Evolutionary conservation across 2,888 invertebrate genomes (phyloP).

Genomic region (Endomychus coccineus): DNA sequence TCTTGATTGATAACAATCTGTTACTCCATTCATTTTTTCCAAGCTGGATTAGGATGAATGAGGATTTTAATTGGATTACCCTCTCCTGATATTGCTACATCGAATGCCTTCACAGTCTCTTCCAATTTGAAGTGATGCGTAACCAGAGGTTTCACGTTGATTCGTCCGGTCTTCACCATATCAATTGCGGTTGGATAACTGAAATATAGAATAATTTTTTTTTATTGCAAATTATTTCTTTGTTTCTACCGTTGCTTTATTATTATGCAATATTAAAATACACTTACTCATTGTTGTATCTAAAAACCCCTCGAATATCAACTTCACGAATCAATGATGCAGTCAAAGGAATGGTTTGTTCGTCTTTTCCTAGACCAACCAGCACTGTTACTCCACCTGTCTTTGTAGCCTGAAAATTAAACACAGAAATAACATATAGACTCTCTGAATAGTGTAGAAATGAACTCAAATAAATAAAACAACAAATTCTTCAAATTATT

Average conservation of each 20-base stretch:
- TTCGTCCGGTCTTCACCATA: slow-evolving; percentile 66
- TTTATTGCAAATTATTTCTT: slow-evolving; percentile 1
- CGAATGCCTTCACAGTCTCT: slow-evolving; percentile 75
- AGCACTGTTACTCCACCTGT: slow-evolving; percentile 80
- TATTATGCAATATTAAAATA: too few relatives aligned
- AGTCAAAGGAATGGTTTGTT: slow-evolving; percentile 74
- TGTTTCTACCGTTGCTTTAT: neutral
- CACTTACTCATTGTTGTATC: slow-evolving; percentile 83
- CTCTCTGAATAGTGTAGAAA: too few relatives aligned
- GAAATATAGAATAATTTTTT: slow-evolving; percentile 24
- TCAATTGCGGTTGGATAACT: slow-evolving; percentile 75
- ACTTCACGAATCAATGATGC: slow-evolving; percentile 78
- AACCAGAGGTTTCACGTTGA: slow-evolving; percentile 73
- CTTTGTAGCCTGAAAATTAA: slow-evolving; percentile 62
- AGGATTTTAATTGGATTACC: slow-evolving; percentile 80
- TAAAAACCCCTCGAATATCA: slow-evolving; percentile 87
- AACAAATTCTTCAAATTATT: too few relatives aligned
- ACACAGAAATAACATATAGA: slow-evolving; percentile 1
- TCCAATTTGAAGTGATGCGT: slow-evolving; percentile 76
- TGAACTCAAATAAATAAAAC: too few relatives aligned
- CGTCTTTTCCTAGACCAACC: slow-evolving; percentile 79
- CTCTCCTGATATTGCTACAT: slow-evolving; percentile 65
- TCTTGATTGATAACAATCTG: too few relatives aligned
- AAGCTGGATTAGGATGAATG: slow-evolving; percentile 59
- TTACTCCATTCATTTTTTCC: slow-evolving; percentile 24